A percentile compares a stretch with the other conserved stretches of the same genome.
Evolutionary conservation across 2,888 invertebrate species (phyloP).

Genomic region (Carabus problematicus): DNA sequence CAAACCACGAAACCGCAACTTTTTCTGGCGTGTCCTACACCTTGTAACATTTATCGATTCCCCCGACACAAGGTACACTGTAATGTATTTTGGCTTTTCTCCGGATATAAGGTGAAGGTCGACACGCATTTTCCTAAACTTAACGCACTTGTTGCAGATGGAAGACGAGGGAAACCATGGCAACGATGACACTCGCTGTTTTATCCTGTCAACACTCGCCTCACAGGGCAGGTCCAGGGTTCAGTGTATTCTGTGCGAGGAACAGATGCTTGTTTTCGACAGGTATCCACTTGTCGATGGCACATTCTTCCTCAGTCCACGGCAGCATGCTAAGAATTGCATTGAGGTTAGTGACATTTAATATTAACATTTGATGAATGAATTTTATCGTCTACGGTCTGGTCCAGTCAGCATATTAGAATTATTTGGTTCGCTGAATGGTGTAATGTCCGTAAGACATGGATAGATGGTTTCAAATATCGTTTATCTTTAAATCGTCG

Average conservation of each 20-base stretch:
- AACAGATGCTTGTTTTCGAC: conserved; percentile 92
- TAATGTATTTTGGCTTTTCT: background rate
- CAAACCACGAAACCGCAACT: conserved; percentile 16
- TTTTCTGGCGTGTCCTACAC: conserved; percentile 1
- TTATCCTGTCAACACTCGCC: conserved; percentile 93
- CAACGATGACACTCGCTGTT: conserved; percentile 96
- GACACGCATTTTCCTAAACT: conserved; percentile 24
- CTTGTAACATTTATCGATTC: conserved; percentile 9
- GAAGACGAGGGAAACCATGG: conserved; percentile 99
- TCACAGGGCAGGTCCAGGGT: conserved; percentile 87
- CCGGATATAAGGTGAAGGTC: conserved; percentile 16
- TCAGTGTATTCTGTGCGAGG: conserved; percentile 87
- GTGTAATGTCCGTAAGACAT: conserved; percentile 14
- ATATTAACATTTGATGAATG: background rate
- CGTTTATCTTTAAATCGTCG: conserved; percentile 36
- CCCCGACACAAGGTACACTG: background rate
- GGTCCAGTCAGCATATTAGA: conserved; percentile 21
- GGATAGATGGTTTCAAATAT: conserved; percentile 31
- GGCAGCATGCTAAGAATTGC: conserved; percentile 86
- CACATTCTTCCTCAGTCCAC: conserved; percentile 95
- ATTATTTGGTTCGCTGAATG: conserved; percentile 33
- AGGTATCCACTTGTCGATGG: conserved; percentile 97
- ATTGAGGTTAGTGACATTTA: conserved; percentile 72
- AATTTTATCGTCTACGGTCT: conserved; percentile 2
- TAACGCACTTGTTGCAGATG: conserved; percentile 72